phyloP scores from a whole-genome alignment of 1,140 invertebrate genomes.

The Lepidotrigona ventralis region DNA sequence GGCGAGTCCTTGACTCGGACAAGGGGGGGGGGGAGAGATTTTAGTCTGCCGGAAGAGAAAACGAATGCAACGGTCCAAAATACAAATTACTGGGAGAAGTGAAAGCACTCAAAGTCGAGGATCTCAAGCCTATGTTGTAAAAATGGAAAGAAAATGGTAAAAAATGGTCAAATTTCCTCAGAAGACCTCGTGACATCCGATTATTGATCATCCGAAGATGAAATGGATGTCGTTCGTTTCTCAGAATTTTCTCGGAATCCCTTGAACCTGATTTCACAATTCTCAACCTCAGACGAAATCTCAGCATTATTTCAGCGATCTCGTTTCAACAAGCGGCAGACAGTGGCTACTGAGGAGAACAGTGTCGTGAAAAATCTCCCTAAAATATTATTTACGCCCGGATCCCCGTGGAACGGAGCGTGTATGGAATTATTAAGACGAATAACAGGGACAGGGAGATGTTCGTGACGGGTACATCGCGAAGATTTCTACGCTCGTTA shows the following conservation, averaged over 20 bases:
- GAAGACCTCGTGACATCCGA: not conserved
- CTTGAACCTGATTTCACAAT: no score
- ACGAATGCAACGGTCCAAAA: not conserved
- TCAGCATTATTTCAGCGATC: no score
- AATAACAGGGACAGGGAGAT: not conserved
- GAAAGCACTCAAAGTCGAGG: not conserved
- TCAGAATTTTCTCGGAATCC: no score
- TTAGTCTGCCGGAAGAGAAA: not conserved
- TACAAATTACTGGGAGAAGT: not conserved
- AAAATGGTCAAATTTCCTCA: not conserved
- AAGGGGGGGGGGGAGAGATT: not conserved
- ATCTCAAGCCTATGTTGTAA: not conserved
- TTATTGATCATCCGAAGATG: no score
- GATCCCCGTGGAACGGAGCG: not conserved
- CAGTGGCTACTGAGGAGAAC: not conserved
- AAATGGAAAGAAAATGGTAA: not conserved
- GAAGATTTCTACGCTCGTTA: conserved; percentile 37
- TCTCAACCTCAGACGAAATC: no score
- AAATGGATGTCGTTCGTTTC: no score
- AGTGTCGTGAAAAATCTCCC: not conserved
- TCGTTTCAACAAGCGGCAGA: not conserved
- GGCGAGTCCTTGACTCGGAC: no score
- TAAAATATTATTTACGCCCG: conserved; percentile 42
- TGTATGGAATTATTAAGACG: conserved; percentile 27
- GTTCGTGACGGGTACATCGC: conserved; percentile 42